Percentiles rank a stretch among this genome's conserved stretches.
Conservation (phyloP, 2,888 invertebrate species). For the Bruchidius siliquastri region DNA sequence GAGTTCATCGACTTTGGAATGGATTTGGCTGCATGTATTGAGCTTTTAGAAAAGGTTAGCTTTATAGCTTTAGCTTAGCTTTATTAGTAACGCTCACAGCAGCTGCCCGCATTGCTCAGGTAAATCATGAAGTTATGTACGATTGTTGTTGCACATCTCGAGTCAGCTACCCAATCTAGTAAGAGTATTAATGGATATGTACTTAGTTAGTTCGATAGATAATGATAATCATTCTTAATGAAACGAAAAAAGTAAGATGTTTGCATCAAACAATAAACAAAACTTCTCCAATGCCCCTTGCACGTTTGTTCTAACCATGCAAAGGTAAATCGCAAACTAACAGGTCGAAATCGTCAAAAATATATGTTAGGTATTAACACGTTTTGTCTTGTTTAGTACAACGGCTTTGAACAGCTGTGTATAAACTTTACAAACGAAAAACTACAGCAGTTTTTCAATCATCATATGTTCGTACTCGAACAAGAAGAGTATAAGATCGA, state of each 20-base stretch:
- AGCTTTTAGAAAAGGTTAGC: conserved; percentile 92
- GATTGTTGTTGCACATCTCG: conserved; percentile 1
- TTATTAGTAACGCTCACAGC: background rate
- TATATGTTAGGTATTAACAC: conserved; percentile 1
- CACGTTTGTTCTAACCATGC: conserved; percentile 6
- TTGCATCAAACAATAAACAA: background rate
- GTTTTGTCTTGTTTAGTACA: conserved; percentile 58
- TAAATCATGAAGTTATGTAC: background rate
- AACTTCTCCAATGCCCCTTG: background rate
- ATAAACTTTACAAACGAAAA: conserved; percentile 99
- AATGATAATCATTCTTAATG: too few species aligned
- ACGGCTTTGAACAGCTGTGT: conserved; percentile 97
- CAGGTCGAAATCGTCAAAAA: conserved; percentile 2
- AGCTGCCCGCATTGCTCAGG: conserved; percentile 1
- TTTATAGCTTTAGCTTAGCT: conserved; percentile 8
- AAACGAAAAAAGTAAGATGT: background rate
- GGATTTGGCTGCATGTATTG: conserved; percentile 97
- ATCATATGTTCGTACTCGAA: conserved; percentile 96
- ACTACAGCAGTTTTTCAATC: conserved; percentile 97
- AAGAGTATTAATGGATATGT: too few species aligned
- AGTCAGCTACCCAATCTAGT: conserved; percentile 10
- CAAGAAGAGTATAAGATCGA: conserved; percentile 95
- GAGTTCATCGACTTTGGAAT: conserved; percentile 99
- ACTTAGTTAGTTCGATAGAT: too few species aligned
- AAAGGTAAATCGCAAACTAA: conserved; percentile 6